Base-by-base conservation (phyloP, 2,797 vertebrate species). In the Diceros bicornis region DNA sequence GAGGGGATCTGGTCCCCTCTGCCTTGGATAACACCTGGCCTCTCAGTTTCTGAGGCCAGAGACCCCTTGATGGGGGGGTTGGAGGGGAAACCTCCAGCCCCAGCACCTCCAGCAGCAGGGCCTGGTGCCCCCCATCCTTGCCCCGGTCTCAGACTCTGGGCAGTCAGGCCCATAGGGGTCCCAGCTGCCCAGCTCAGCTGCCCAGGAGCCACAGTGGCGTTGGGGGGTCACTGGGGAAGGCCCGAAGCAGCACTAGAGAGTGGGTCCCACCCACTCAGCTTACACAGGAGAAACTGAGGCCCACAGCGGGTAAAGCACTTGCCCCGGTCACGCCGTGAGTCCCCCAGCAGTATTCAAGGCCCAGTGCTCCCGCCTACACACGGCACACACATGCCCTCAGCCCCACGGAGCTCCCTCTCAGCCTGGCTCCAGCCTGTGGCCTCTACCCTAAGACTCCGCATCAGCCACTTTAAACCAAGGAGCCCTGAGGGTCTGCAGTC, bases 161-260 rank as follows among this genome's bases (percentile, higher is more conserved):
- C 47, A 75, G 6, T 50, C 37, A 61, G 71, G 2, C 7, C 47
- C 23, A 21, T 11, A 18, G 11, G 7, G 55, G 5, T 66, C 57
- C 34, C 0, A 0, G 17, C 16, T 41, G 6, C 16, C 57, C 52
- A 52, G n/a, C 1, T 9, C 25, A 3, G 12, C 34, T 50, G 59
- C 6, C 34, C 21, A 25, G 69, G 34, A 72, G 41, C n/a, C 78
- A 37, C 37, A 37, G 37, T 37, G 37, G 37, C 37, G 44, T 52
- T 29, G n/a, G 10, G 37, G 27, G 23, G 7, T 89, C 32, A 23
- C 57, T 55, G 1, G n/a, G 59, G 34, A 32, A 64, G 37, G 37
- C 12, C 68, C 9, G 25, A 74, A 92, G 25, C 6, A 6, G 18
- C 59, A 37, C 18, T 72, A 66, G 37, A n/a, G n/a, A 72, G 0